A percentile compares a stretch with the other conserved stretches of the same genome.
Conservation (phyloP, 2,888 invertebrate genomes). For the Callyntrura guangdongensis region DNA sequence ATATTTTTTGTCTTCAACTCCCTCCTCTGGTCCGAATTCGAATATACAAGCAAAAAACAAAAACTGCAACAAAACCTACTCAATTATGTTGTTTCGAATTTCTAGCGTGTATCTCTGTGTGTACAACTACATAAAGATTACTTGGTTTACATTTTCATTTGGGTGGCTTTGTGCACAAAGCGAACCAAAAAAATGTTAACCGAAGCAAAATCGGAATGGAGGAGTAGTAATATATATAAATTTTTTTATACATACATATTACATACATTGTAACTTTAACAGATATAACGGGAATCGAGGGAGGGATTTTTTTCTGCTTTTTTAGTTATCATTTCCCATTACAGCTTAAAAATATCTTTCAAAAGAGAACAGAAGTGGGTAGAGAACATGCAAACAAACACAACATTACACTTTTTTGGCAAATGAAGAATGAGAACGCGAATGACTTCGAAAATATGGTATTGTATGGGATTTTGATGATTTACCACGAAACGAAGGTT, state of each 20-base stretch:
- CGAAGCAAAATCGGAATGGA: slow-evolving; percentile 66
- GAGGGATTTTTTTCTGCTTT: slow-evolving; percentile 34
- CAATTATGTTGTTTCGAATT: not conserved
- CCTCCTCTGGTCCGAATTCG: slow-evolving; percentile 10
- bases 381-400: slow-evolving; percentile 14
- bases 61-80: not conserved
- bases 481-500: slow-evolving; percentile 57
- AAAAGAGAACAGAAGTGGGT: slow-evolving; percentile 43
- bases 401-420: slow-evolving; percentile 53
- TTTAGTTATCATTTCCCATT: not conserved
- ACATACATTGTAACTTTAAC: slow-evolving; percentile 4
- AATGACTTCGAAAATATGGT: slow-evolving; percentile 52
- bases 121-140: not conserved
- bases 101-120: not conserved
- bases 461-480: slow-evolving; percentile 29
- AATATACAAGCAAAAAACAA: not conserved
- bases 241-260: too few species aligned
- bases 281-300: slow-evolving; percentile 56
- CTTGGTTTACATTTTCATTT: not conserved
- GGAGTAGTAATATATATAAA: slow-evolving; percentile 46
- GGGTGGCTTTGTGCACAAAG: slow-evolving; percentile 36
- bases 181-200: slow-evolving; percentile 47
- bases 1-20: not conserved
- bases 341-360: slow-evolving; percentile 5
- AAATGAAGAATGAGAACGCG: slow-evolving; percentile 73